Evolutionary conservation across 2,113 vertebrate species (phyloP), one percentile per base, ranked within the genome.

Genomic region (Myrmophylax atrothorax): DNA sequence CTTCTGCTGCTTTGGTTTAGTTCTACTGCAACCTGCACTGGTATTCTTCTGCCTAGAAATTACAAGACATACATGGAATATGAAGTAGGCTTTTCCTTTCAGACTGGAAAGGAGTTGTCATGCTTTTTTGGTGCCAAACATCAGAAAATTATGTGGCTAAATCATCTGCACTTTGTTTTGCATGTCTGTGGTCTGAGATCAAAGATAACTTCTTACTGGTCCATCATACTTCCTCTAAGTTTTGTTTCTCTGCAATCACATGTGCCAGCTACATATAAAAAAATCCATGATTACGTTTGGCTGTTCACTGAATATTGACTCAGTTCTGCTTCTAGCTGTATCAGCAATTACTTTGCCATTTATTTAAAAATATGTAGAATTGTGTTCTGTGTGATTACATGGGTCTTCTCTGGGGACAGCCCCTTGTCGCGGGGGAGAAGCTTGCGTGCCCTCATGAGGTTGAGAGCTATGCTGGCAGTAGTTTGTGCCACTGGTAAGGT

Each of bases 141-240:
- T 33, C 33, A 33, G 46, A 73, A 89, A 60, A 60, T 60, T 2
- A 29, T 14, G 53, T 40, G 4, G 5, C 16, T 62, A 33, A 66
- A 87, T 15, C 1, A 42, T 53, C 67, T 79, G 55, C 14, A 15
- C 26, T 46, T 68, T 76, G 3, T 50, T 93, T 68, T 29, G 46
- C 1, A 3, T 44, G 13, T 38, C 10, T 87, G 73, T 73, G 37
- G 29, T 9, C 23, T 12, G 24, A 35, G 16, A 66, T 28, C 12
- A 87, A 72, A 73, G 28, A 7, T 12, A 56, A 52, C 3, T 58
- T 90, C 64, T 52, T 40, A 22, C 7, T 79, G 6, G 15, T 29
- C 35, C 3, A 2, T 22, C 14, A 60, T 18, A 14, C 7, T 49
- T 82, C 4, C 7, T 1, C 0, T 20, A 60, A 29, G 31, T n/a